Evolutionary conservation across 2,888 invertebrate genomes (phyloP).

Genomic region (Incurvaria masculella): DNA sequence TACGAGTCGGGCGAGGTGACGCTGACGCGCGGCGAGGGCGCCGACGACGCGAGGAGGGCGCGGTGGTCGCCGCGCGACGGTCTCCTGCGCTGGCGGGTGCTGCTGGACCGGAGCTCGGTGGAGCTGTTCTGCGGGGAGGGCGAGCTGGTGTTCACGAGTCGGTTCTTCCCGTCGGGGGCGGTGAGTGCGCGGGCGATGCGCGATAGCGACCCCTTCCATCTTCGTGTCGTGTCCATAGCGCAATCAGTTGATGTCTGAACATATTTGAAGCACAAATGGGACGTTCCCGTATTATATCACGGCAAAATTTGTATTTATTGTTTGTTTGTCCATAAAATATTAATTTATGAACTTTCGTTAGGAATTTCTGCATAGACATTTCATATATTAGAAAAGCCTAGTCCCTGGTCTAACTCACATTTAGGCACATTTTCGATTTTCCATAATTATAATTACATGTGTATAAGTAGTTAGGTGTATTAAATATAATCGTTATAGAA

Average conservation of each 20-base stretch:
- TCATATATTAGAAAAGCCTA: too few relatives aligned
- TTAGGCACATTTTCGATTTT: not conserved
- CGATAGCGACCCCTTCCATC: not conserved
- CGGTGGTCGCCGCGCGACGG: constrained; percentile 26
- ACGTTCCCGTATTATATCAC: too few relatives aligned
- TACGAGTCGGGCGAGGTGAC: constrained; percentile 17
- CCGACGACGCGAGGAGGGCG: constrained; percentile 31
- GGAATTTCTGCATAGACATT: too few relatives aligned
- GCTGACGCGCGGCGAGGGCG: constrained; percentile 30
- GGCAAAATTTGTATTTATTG: too few relatives aligned
- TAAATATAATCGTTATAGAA: constrained; percentile 1
- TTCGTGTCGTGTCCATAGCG: not conserved
- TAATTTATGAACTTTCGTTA: too few relatives aligned
- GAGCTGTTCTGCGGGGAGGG: constrained; percentile 33
- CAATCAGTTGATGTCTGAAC: not conserved
- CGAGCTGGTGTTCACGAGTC: constrained; percentile 33
- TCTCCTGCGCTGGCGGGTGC: constrained; percentile 21
- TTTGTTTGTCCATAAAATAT: too few relatives aligned
- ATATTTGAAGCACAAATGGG: too few relatives aligned
- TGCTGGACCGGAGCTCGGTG: constrained; percentile 34
- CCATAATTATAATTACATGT: not conserved
- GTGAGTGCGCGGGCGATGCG: not conserved
- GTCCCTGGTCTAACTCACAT: too few relatives aligned
- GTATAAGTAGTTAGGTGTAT: constrained; percentile 6
- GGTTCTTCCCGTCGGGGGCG: constrained; percentile 25